Conservation (phyloP, 2,888 invertebrate genomes). For the Melitaea athalia region DNA sequence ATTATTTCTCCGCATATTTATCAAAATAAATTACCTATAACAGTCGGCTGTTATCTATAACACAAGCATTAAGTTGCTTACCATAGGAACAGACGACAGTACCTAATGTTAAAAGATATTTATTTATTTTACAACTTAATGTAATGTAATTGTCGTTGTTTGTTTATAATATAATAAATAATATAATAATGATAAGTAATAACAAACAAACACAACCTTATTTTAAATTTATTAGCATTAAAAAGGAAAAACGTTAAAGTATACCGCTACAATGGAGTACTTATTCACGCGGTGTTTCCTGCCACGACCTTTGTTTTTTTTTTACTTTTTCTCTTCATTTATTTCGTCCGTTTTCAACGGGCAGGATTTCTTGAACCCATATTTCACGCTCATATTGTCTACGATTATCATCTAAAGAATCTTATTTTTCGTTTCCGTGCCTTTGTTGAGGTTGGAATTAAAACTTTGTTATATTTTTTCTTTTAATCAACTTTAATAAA, state of each 20-base stretch:
- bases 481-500: not conserved
- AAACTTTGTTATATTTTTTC: not conserved
- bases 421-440: conserved; percentile 24
- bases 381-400: conserved; percentile 81
- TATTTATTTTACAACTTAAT: no score
- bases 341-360: conserved; percentile 66
- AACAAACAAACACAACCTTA: conserved; percentile 34
- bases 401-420: conserved; percentile 55
- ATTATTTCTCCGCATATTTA: no score
- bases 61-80: no score
- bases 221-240: conserved; percentile 42
- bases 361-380: conserved; percentile 81
- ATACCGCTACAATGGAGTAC: conserved; percentile 62
- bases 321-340: conserved; percentile 78
- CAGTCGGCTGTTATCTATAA: no score
- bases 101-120: no score
- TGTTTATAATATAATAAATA: no score
- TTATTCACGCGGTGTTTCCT: conserved; percentile 78
- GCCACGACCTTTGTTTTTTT: conserved; percentile 68
- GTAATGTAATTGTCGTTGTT: no score
- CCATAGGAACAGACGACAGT: no score
- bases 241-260: conserved; percentile 50
- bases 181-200: conserved; percentile 12
- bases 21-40: no score
- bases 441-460: conserved; percentile 13